Evolutionary conservation across 2,113 vertebrate genomes (phyloP).

Genomic region (Anoplopoma fimbria): DNA sequence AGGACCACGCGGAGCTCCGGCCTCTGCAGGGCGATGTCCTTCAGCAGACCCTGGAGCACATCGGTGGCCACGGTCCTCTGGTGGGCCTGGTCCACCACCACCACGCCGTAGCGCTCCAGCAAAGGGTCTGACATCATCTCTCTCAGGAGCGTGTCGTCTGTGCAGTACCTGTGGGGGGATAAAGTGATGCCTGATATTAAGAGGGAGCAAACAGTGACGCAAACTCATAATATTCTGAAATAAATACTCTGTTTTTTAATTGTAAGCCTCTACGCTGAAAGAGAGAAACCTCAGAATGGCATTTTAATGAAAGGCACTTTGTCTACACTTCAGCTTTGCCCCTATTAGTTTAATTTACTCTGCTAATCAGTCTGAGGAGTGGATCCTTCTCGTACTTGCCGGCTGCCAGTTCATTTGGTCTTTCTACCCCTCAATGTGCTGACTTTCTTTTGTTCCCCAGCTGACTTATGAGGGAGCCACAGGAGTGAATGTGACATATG

Average conservation of each 20-base stretch:
- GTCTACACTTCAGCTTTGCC: slow-evolving; percentile 49
- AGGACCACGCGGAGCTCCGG: slow-evolving; percentile 90
- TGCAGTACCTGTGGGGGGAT: slow-evolving; percentile 85
- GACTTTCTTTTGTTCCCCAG: slow-evolving; percentile 51
- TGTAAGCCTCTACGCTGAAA: slow-evolving; percentile 5
- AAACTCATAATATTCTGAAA: slow-evolving; percentile 25
- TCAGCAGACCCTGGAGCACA: slow-evolving; percentile 86
- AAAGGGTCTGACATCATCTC: slow-evolving; percentile 92
- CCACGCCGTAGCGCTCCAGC: slow-evolving; percentile 83
- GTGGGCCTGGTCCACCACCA: slow-evolving; percentile 90
- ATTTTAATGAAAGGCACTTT: slow-evolving; percentile 65
- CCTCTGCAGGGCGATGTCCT: slow-evolving; percentile 82
- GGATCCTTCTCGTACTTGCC: slow-evolving; percentile 15
- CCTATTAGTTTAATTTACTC: slow-evolving; percentile 59
- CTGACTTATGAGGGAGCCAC: slow-evolving; percentile 62
- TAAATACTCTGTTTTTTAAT: slow-evolving; percentile 18
- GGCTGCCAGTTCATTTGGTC: slow-evolving; percentile 55
- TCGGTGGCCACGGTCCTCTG: slow-evolving; percentile 89
- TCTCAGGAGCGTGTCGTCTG: slow-evolving; percentile 87
- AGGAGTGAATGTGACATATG: slow-evolving; percentile 74
- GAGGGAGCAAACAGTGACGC: not conserved
- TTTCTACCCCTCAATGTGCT: slow-evolving; percentile 38
- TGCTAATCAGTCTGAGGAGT: slow-evolving; percentile 55
- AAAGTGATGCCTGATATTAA: not conserved
- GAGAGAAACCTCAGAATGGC: not conserved